phyloP scores from a whole-genome alignment of 1,140 invertebrate genomes.

The Hylyphantes graminicola region DNA sequence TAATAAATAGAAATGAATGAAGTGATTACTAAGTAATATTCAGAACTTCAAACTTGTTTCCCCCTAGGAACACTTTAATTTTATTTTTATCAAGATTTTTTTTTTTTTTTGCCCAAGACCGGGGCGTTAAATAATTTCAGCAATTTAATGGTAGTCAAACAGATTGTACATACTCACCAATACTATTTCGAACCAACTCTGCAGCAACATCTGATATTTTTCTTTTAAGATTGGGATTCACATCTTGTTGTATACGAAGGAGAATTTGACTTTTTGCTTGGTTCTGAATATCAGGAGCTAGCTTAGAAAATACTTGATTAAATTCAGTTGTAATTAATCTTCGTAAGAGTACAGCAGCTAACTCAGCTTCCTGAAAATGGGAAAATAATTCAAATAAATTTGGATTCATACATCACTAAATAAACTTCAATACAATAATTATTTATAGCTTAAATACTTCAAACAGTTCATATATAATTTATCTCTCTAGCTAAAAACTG shows the following conservation, averaged over 20 bases:
- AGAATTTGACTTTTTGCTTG: conserved; percentile 89
- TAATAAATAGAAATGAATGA: too few relatives aligned
- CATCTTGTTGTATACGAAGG: conserved; percentile 83
- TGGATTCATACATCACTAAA: too few relatives aligned
- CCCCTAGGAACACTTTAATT: neutral
- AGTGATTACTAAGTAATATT: neutral
- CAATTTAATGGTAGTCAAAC: neutral
- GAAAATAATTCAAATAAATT: neutral
- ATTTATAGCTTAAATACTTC: too few relatives aligned
- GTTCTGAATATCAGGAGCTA: conserved; percentile 82
- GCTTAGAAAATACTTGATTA: conserved; percentile 85
- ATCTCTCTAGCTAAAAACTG: too few relatives aligned
- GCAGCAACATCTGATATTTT: conserved; percentile 95
- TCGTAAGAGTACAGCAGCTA: conserved; percentile 78
- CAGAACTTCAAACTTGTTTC: neutral
- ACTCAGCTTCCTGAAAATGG: conserved; percentile 45
- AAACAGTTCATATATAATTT: too few relatives aligned
- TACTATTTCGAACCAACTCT: conserved; percentile 92
- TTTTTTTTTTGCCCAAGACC: neutral
- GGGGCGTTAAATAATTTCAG: neutral
- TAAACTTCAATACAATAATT: too few relatives aligned
- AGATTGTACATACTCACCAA: conserved; percentile 70
- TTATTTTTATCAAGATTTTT: too few relatives aligned
- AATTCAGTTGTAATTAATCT: conserved; percentile 90
- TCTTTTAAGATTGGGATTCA: conserved; percentile 78